Conservation (phyloP, 2,888 invertebrate species). For the Invenusta paracnida region DNA sequence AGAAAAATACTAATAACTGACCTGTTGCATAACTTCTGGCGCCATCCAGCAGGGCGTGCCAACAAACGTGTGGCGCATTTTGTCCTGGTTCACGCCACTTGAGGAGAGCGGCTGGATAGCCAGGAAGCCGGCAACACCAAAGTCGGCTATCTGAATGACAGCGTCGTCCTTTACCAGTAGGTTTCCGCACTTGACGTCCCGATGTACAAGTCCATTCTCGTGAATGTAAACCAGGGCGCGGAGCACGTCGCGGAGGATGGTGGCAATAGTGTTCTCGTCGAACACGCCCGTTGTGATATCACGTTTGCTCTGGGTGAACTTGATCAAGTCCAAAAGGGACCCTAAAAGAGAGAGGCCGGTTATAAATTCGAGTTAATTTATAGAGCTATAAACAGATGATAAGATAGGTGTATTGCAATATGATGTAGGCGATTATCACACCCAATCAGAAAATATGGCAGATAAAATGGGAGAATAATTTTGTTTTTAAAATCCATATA, state of each 20-base stretch:
- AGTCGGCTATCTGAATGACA: slow-evolving; percentile 71
- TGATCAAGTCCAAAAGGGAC: slow-evolving; percentile 70
- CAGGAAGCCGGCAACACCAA: slow-evolving; percentile 79
- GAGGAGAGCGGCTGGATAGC: slow-evolving; percentile 43
- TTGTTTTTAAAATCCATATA: too few species aligned
- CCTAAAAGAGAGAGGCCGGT: slow-evolving; percentile 47
- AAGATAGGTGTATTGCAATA: too few species aligned
- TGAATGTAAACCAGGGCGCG: slow-evolving; percentile 97
- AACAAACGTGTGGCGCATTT: slow-evolving; percentile 92
- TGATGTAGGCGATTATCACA: too few species aligned
- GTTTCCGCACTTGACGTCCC: slow-evolving; percentile 92
- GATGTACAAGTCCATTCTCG: slow-evolving; percentile 94
- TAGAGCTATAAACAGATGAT: neutral
- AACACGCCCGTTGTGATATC: slow-evolving; percentile 92
- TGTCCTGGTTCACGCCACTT: slow-evolving; percentile 62
- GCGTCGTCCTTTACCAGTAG: slow-evolving; percentile 90
- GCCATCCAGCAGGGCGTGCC: slow-evolving; percentile 99
- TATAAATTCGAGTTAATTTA: neutral
- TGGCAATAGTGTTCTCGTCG: slow-evolving; percentile 93
- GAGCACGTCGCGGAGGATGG: slow-evolving; percentile 78
- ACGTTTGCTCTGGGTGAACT: slow-evolving; percentile 83
- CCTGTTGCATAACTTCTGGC: slow-evolving; percentile 81
- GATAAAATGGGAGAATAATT: too few species aligned
- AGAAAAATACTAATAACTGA: too few species aligned
- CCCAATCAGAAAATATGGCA: too few species aligned